phyloP scores from a whole-genome alignment of 2,113 vertebrate species.

The Cnemophilus loriae region DNA sequence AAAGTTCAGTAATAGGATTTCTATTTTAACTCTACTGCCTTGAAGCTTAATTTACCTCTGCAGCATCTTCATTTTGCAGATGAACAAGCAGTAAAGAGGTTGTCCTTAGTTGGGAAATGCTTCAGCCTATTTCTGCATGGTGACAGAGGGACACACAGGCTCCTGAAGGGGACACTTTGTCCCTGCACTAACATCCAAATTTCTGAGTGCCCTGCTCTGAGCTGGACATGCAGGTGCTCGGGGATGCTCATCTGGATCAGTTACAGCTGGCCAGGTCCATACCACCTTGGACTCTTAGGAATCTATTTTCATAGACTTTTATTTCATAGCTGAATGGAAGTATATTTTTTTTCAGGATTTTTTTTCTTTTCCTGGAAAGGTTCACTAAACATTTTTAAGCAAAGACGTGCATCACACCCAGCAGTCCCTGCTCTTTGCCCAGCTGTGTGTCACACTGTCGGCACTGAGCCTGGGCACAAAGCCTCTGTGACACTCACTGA shows the following conservation, averaged over 20 bases:
- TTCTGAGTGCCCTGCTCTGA: neutral
- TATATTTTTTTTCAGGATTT: fast-evolving
- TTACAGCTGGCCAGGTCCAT: neutral
- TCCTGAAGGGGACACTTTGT: neutral
- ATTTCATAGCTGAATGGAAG: neutral
- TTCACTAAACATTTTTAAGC: neutral
- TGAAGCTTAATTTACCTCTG: neutral
- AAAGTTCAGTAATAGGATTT: neutral
- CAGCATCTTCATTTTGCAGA: neutral
- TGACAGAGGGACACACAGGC: neutral
- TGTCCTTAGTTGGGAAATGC: neutral
- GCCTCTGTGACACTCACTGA: fast-evolving
- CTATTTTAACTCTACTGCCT: neutral
- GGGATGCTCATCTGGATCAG: neutral
- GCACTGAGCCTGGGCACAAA: neutral
- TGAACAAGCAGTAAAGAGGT: neutral
- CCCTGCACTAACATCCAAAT: neutral
- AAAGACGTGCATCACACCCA: neutral
- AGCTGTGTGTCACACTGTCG: neutral
- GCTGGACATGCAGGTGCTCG: neutral
- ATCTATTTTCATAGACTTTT: neutral
- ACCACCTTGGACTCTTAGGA: neutral
- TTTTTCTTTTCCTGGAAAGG: neutral
- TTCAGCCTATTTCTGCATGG: neutral
- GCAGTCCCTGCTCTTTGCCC: neutral